These are phyloP conservation scores for Euclidia mi DNA, from an alignment of 2,888 invertebrate species.

Conservation along the genomic window DNA sequence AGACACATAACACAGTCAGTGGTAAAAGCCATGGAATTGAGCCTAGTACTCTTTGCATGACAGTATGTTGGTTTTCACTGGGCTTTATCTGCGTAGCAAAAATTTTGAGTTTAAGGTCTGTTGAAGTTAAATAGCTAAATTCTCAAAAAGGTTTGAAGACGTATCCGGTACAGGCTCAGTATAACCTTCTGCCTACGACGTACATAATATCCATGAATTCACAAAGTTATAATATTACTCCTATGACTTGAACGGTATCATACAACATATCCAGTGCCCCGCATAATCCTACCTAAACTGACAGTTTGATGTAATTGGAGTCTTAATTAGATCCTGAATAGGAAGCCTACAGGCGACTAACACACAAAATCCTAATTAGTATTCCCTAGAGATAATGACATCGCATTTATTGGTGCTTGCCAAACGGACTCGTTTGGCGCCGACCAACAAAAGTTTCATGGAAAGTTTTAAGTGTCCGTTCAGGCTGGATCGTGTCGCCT, in stretches of 20 bases:
- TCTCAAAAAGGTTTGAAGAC: too few species aligned
- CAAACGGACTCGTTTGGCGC: conserved; percentile 44
- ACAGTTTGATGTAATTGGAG: conserved; percentile 22
- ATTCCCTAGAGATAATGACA: conserved; percentile 27
- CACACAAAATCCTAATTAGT: conserved; percentile 36
- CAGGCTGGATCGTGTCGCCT: conserved; percentile 28
- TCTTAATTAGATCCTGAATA: conserved; percentile 12
- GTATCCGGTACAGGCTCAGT: too few species aligned
- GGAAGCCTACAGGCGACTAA: conserved; percentile 2
- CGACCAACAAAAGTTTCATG: conserved; percentile 34
- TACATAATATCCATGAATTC: too few species aligned
- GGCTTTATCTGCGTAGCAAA: too few species aligned
- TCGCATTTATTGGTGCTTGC: conserved; percentile 34
- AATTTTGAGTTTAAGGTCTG: too few species aligned
- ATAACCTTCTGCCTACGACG: too few species aligned
- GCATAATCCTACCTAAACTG: conserved; percentile 14
- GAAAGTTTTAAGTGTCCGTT: conserved; percentile 44
- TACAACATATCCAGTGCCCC: conserved; percentile 10
- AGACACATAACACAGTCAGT: too few species aligned
- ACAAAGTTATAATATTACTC: neutral
- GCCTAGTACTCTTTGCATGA: too few species aligned
- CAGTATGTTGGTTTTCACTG: too few species aligned
- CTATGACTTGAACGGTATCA: conserved; percentile 3
- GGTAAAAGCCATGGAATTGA: too few species aligned
- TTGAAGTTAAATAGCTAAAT: too few species aligned